Conservation (phyloP, 1,140 invertebrate genomes). For the Lasaia peninsularis region DNA sequence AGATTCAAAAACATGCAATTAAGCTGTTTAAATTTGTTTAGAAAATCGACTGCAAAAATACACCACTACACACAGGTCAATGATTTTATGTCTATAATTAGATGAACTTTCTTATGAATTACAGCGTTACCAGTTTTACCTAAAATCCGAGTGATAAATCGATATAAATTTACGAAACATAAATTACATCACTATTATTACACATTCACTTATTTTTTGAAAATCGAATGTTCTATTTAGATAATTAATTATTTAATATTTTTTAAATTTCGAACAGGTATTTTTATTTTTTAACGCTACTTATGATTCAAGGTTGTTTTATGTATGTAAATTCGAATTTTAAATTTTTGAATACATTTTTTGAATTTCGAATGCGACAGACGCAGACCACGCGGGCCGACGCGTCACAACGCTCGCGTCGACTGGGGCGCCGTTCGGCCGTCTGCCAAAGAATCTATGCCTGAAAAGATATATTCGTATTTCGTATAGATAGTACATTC, state of each 20-base stretch:
- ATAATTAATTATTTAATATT: conserved; percentile 17
- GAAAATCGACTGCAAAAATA: conserved; percentile 47
- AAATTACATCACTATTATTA: conserved; percentile 2
- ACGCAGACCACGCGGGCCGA: conserved; percentile 50
- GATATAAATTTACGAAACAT: neutral
- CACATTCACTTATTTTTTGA: conserved; percentile 5
- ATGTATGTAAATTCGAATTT: conserved; percentile 25
- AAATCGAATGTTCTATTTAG: conserved; percentile 3
- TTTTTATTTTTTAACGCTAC: conserved; percentile 1
- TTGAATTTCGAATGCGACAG: conserved; percentile 45
- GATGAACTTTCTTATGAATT: conserved; percentile 4
- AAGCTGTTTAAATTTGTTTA: conserved; percentile 37
- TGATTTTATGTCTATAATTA: conserved; percentile 44
- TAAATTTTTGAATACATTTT: conserved; percentile 20
- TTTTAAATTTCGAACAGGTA: neutral
- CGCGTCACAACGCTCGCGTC: conserved; percentile 57
- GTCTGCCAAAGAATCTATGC: conserved; percentile 66
- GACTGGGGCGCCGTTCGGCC: conserved; percentile 65
- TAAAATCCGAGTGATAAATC: neutral
- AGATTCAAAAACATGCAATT: conserved; percentile 33
- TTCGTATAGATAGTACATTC: conserved; percentile 66
- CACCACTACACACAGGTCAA: conserved; percentile 51
- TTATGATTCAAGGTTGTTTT: conserved; percentile 15
- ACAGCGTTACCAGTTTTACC: neutral
- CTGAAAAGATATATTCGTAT: conserved; percentile 74